Conservation (phyloP, 2,113 vertebrate species). For the Antigone vipio region DNA sequence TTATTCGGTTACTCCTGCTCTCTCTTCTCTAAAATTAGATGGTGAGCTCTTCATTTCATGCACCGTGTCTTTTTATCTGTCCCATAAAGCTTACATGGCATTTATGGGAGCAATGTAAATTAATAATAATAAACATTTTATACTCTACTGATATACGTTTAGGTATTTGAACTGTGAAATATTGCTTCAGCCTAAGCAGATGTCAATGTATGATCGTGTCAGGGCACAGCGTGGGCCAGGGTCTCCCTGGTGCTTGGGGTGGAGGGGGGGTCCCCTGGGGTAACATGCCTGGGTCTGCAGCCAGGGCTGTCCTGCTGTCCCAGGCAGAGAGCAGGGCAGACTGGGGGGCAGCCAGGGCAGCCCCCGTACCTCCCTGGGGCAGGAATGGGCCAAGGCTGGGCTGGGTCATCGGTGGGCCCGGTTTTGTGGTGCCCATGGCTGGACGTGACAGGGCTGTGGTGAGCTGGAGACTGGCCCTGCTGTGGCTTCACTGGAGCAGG, state of each 20-base stretch:
- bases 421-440: background rate
- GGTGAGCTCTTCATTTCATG: conserved; percentile 48
- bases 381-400: background rate
- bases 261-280: background rate
- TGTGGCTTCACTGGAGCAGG: background rate
- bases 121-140: conserved; percentile 51
- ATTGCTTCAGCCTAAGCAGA: background rate
- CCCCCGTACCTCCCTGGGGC: background rate
- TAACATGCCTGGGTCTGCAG: accelerated
- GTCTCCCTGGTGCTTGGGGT: background rate
- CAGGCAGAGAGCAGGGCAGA: background rate
- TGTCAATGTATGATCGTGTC: background rate
- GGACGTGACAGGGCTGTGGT: too few species aligned
- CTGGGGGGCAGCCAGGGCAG: background rate
- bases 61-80: conserved; percentile 43
- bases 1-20: background rate
- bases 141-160: background rate
- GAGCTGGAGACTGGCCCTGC: background rate
- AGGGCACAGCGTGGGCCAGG: accelerated
- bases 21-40: conserved; percentile 17
- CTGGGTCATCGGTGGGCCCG: too few species aligned
- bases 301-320: background rate
- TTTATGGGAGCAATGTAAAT: conserved; percentile 35
- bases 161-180: background rate
- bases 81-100: conserved; percentile 35